A percentile compares a stretch with the other conserved stretches of the same genome.
phyloP scores from a whole-genome alignment of 2,797 vertebrate species.

The Myripristis jacobus region DNA sequence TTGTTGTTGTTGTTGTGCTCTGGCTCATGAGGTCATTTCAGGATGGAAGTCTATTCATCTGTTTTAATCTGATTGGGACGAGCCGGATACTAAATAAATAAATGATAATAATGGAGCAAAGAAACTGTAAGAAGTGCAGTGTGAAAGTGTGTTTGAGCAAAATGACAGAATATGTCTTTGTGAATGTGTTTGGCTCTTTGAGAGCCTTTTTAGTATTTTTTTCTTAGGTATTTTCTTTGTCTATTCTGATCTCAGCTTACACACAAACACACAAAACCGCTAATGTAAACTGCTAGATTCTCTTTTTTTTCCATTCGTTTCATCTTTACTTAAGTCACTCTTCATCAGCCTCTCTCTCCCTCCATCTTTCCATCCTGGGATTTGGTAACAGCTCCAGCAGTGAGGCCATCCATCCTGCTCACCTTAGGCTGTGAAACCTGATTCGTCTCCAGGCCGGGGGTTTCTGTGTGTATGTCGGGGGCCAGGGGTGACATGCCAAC shows the following conservation, averaged over 20 bases:
- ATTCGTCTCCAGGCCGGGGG: constrained; percentile 43
- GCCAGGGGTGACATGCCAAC: constrained; percentile 42
- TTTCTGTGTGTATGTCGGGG: constrained; percentile 19
- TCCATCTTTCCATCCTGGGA: constrained; percentile 1
- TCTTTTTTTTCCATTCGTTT: neutral
- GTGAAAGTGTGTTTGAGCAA: too few relatives aligned
- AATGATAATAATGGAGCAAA: too few relatives aligned
- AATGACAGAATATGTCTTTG: constrained; percentile 2
- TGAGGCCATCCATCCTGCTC: constrained; percentile 37
- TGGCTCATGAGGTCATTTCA: too few relatives aligned
- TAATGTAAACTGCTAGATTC: constrained; percentile 16
- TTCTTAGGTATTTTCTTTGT: constrained; percentile 38
- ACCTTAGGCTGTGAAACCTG: constrained; percentile 61
- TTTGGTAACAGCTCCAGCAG: constrained; percentile 41
- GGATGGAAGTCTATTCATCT: too few relatives aligned
- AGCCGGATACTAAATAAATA: neutral
- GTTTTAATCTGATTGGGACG: neutral
- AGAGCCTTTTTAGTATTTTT: constrained; percentile 31
- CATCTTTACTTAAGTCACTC: constrained; percentile 3
- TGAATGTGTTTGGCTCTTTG: constrained; percentile 21
- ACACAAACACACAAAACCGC: neutral
- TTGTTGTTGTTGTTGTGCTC: too few relatives aligned
- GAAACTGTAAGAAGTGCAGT: too few relatives aligned
- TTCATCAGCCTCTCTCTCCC: neutral
- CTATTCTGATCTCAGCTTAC: constrained; percentile 49